Evolutionary conservation across 1,140 invertebrate species (phyloP).

Genomic region (Dreissena rostriformis): DNA sequence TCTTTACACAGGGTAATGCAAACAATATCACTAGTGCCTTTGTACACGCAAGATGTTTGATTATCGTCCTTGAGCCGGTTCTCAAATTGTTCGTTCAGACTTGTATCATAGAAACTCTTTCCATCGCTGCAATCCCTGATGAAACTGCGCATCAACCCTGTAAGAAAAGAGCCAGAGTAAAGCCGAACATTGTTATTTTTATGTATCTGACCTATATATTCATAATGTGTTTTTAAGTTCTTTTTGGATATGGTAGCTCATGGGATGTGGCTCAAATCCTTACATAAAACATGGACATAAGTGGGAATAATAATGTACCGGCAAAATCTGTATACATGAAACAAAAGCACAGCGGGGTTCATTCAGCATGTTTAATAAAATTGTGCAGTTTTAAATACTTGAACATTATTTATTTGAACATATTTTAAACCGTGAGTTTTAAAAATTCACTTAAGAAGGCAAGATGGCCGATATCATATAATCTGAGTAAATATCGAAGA

Average conservation of each 20-base stretch:
- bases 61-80: not conserved
- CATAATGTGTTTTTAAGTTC: not conserved
- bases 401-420: too few relatives aligned
- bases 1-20: constrained; percentile 25
- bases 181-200: not conserved
- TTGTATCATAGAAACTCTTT: not conserved
- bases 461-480: too few relatives aligned
- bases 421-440: too few relatives aligned
- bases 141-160: constrained; percentile 16
- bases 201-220: not conserved
- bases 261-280: not conserved
- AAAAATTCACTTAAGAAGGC: too few relatives aligned
- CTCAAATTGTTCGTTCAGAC: constrained; percentile 12
- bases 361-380: too few relatives aligned
- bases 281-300: not conserved
- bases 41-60: constrained; percentile 37
- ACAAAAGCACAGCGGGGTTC: too few relatives aligned
- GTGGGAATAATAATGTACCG: not conserved
- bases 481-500: too few relatives aligned
- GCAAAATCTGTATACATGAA: too few relatives aligned
- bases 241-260: not conserved
- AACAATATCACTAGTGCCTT: constrained; percentile 20
- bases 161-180: not conserved
- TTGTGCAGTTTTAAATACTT: too few relatives aligned
- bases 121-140: constrained; percentile 45